Base-by-base conservation (phyloP, 2,888 invertebrate genomes). In the Tuta absoluta region DNA sequence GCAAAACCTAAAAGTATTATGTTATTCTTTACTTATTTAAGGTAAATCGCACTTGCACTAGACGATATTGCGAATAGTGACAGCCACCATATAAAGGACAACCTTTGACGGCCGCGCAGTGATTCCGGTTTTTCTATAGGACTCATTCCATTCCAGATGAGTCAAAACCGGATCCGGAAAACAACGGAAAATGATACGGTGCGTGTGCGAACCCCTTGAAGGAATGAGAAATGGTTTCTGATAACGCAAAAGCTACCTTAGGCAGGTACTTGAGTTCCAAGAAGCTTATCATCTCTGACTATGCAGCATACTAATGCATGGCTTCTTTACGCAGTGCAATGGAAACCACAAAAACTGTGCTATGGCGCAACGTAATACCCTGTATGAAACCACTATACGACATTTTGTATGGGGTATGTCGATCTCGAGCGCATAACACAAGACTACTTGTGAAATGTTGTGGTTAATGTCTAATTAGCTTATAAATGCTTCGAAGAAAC, bases 291-390 rank as follows among this genome's bases (percentile, higher is more conserved):
- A 12, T 11, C 21, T 23, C 23, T 51, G 51, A 23, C 51, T 51
- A 19, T 2, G 51, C 51, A 56, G 56, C 28, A 17, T 28, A 33
- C 33, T 17, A 33, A 24, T 17, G 51, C 51, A 53, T 24, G 23
- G 51, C 51, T 49, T 49, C 53, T 11, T 3, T n/a, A 53, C 53
- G 12, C 53, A 53, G 21, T 24, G 11, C 23, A 14, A 28, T 56
- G 56, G 28, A 56, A 56, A 28, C 56, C 56, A 56, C 56, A 56
- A 56, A 56, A 56, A 56, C 56, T 7, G 4, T 33, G 33, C 28
- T 5, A 33, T 33, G 24, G 33, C 17, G 56, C 33, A 56, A 33
- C 33, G 8, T 33, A 33, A 28, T 28, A 33, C 7, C 33, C 33
- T 33, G 33, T 33, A 33, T 33, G 8, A 33, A 33, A 33, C 17